Percentiles rank a stretch among this genome's conserved stretches.
Conservation (phyloP, 1,140 invertebrate genomes). For the Forficula auricularia region DNA sequence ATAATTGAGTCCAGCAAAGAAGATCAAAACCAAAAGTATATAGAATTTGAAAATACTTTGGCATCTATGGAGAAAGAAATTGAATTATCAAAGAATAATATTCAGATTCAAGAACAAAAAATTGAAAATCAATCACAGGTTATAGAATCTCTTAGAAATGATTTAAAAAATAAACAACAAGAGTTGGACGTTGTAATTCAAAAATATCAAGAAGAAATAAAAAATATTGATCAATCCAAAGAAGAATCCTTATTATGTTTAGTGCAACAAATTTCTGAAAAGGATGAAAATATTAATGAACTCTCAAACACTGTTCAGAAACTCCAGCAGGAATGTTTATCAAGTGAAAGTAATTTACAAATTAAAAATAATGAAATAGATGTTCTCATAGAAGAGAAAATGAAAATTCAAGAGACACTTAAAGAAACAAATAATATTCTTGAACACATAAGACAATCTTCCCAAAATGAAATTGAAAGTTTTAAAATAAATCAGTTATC, state of each 20-base stretch:
- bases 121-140: not conserved
- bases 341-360: not conserved
- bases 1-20: too few relatives aligned
- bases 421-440: too few relatives aligned
- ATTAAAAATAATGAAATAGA: not conserved
- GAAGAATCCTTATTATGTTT: slow-evolving; percentile 20
- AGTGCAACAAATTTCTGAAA: slow-evolving; percentile 16
- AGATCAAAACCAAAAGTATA: slow-evolving; percentile 5
- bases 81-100: slow-evolving; percentile 14
- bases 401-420: too few relatives aligned
- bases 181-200: slow-evolving; percentile 24
- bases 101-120: slow-evolving; percentile 1
- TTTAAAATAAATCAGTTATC: too few relatives aligned
- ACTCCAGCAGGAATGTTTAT: slow-evolving; percentile 20
- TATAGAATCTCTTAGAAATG: slow-evolving; percentile 16
- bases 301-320: slow-evolving; percentile 21
- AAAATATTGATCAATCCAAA: slow-evolving; percentile 26
- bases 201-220: slow-evolving; percentile 25
- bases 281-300: slow-evolving; percentile 16
- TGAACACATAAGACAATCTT: too few relatives aligned
- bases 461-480: too few relatives aligned
- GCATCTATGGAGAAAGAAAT: slow-evolving; percentile 15
- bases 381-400: slow-evolving; percentile 1
- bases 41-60: slow-evolving; percentile 10
- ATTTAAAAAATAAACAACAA: slow-evolving; percentile 29